phyloP scores from a whole-genome alignment of 1,140 invertebrate species.

The Ceratosolen fusciceps region DNA sequence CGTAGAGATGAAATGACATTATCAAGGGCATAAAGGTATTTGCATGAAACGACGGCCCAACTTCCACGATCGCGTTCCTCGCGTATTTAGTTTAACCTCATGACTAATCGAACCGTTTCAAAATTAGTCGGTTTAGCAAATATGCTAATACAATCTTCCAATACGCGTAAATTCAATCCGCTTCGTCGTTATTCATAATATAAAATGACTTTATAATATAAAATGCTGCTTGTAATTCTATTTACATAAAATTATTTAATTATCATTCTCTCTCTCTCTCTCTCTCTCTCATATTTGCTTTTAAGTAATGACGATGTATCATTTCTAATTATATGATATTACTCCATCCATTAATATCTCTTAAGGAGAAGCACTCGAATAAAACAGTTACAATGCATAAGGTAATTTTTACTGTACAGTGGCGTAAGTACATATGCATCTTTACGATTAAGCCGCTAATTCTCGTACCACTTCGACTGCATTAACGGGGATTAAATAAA shows the following conservation, averaged over 20 bases:
- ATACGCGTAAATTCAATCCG: neutral
- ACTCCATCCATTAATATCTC: constrained; percentile 24
- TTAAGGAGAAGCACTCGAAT: constrained; percentile 11
- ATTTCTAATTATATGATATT: constrained; percentile 9
- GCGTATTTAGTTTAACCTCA: too few species aligned
- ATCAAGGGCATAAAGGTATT: too few species aligned
- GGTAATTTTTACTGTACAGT: neutral
- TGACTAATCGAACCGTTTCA: neutral
- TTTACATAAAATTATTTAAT: neutral
- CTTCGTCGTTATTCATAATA: neutral
- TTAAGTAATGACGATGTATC: neutral
- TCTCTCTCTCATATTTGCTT: neutral
- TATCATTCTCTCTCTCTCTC: neutral
- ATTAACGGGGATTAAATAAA: too few species aligned
- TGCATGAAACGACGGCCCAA: too few species aligned
- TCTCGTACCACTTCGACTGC: too few species aligned
- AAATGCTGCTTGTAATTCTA: neutral
- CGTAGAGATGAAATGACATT: too few species aligned
- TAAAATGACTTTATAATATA: neutral
- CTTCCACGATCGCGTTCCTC: too few species aligned
- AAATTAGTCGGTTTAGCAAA: neutral
- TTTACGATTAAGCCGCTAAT: too few species aligned
- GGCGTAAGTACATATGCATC: too few species aligned
- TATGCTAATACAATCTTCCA: neutral
- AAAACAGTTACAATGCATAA: constrained; percentile 9